Percentiles rank a stretch among this genome's conserved stretches.
These are phyloP conservation scores for Lophotriccus pileatus DNA, from an alignment of 2,797 vertebrate species.

Conservation along the genomic window DNA sequence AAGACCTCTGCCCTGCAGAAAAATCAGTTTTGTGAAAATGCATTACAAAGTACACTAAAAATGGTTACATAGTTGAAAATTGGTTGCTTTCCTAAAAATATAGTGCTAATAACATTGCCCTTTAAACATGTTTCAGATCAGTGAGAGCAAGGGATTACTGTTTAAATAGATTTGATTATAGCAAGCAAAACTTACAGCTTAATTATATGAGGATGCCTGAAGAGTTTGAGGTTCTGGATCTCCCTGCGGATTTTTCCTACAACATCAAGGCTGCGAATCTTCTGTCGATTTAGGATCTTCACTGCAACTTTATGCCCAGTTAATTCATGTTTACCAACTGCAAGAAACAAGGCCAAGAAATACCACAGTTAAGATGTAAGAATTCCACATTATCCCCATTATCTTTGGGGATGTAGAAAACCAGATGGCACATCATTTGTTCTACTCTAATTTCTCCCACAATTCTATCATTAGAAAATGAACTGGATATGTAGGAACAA, in stretches of 20 bases:
- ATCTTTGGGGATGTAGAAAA: background rate
- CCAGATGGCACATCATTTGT: background rate
- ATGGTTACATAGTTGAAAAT: background rate
- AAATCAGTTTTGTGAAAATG: background rate
- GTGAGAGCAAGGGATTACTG: background rate
- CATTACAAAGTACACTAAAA: background rate
- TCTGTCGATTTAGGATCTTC: slow-evolving; percentile 96
- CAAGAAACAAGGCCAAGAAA: background rate
- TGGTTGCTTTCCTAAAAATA: background rate
- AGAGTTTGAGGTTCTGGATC: slow-evolving; percentile 98
- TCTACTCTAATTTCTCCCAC: background rate
- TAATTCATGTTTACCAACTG: slow-evolving; percentile 94
- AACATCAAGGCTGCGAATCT: slow-evolving; percentile 96
- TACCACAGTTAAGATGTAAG: background rate
- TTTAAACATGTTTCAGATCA: background rate
- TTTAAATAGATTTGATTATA: background rate
- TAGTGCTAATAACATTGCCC: background rate
- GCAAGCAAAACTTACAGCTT: slow-evolving; percentile 86
- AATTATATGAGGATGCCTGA: slow-evolving; percentile 97
- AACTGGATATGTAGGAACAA: background rate
- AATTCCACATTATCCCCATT: background rate
- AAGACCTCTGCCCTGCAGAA: background rate
- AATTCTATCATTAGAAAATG: background rate
- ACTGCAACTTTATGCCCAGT: slow-evolving; percentile 97
- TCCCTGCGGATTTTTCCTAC: slow-evolving; percentile 95